These are phyloP conservation scores for Lysandra coridon DNA, from an alignment of 2,888 invertebrate genomes.

Conservation along the genomic window DNA sequence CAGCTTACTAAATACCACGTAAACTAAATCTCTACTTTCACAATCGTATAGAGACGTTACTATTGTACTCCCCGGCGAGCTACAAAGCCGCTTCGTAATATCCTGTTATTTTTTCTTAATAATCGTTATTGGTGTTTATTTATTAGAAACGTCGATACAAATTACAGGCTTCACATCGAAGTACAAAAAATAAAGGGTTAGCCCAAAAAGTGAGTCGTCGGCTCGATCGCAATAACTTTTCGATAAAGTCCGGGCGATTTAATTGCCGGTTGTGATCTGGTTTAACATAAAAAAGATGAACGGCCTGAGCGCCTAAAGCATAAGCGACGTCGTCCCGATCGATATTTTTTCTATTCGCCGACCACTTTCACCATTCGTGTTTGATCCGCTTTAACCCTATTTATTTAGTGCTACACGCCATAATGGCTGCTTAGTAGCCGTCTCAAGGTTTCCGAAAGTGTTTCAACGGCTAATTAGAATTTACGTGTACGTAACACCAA, in stretches of 20 bases:
- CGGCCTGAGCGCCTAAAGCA: slow-evolving; percentile 71
- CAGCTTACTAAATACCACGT: not conserved
- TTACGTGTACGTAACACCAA: not conserved
- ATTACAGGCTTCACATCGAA: slow-evolving; percentile 78
- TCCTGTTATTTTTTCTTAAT: slow-evolving; percentile 80
- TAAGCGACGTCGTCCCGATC: slow-evolving; percentile 68
- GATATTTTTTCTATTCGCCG: slow-evolving; percentile 67
- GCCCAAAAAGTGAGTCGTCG: slow-evolving; percentile 79
- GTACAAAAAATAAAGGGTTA: slow-evolving; percentile 77
- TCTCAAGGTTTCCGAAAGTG: slow-evolving; percentile 8
- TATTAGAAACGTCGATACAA: slow-evolving; percentile 76
- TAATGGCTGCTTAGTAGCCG: slow-evolving; percentile 30
- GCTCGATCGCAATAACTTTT: slow-evolving; percentile 79
- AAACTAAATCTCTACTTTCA: slow-evolving; percentile 73
- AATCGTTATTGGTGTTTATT: slow-evolving; percentile 81
- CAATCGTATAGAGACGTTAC: slow-evolving; percentile 75
- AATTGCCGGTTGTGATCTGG: slow-evolving; percentile 80
- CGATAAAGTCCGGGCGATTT: slow-evolving; percentile 79
- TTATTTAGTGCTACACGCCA: slow-evolving; percentile 60
- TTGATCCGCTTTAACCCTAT: slow-evolving; percentile 56
- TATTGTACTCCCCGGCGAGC: slow-evolving; percentile 66
- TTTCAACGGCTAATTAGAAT: slow-evolving; percentile 8
- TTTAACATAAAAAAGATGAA: slow-evolving; percentile 80
- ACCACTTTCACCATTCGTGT: slow-evolving; percentile 73
- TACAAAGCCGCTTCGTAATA: slow-evolving; percentile 70